Conservation (phyloP, 2,888 invertebrate species). For the Machimus rusticus region DNA sequence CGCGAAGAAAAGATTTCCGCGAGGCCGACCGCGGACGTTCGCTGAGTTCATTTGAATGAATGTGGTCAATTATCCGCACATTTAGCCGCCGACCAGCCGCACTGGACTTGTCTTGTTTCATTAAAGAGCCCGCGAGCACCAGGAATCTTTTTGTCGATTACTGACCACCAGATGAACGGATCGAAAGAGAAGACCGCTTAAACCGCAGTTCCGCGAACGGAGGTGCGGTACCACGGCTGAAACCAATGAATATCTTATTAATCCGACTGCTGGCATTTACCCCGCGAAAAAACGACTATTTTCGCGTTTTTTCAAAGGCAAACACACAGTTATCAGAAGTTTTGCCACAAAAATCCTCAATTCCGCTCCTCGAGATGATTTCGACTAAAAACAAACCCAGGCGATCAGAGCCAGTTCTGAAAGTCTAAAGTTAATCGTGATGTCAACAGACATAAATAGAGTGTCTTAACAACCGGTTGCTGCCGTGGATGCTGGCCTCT, state of each 20-base stretch:
- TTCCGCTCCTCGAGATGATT: not conserved
- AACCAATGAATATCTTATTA: not conserved
- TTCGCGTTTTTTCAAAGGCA: not conserved
- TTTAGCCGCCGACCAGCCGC: not conserved
- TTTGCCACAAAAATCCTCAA: not conserved
- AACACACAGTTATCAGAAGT: not conserved
- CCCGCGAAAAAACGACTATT: not conserved
- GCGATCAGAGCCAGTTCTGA: not conserved
- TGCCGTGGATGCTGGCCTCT: not conserved
- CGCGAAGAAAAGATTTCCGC: not conserved
- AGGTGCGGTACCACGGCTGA: not conserved
- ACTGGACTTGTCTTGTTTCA: not conserved
- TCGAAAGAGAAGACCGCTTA: not conserved
- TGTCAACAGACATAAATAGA: slow-evolving; percentile 24
- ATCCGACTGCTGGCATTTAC: not conserved
- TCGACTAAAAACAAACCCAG: not conserved
- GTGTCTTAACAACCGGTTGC: not conserved
- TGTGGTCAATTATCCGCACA: not conserved
- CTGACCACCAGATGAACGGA: not conserved
- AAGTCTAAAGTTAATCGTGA: not conserved
- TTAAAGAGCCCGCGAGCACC: not conserved
- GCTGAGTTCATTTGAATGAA: slow-evolving; percentile 4
- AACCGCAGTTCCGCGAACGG: not conserved
- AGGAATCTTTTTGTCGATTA: not conserved
- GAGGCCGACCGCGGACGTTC: not conserved